phyloP scores from a whole-genome alignment of 1,140 invertebrate species.

The Drosophila sulfurigaster region DNA sequence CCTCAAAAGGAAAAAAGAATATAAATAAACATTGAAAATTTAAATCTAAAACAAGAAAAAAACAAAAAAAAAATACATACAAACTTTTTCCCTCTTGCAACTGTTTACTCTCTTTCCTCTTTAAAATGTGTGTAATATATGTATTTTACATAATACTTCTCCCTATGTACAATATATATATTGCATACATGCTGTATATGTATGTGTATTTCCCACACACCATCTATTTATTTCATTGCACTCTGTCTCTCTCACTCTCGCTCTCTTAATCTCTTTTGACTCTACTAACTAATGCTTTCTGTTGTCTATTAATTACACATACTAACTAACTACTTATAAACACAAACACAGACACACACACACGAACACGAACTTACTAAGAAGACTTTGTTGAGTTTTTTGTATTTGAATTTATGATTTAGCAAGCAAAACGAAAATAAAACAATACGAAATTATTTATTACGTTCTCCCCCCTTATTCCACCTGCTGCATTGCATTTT shows the following conservation, averaged over 20 bases:
- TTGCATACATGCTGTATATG: slow-evolving; percentile 74
- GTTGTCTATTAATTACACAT: slow-evolving; percentile 15
- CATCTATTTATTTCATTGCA: slow-evolving; percentile 27
- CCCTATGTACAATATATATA: slow-evolving; percentile 73
- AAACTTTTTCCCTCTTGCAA: slow-evolving; percentile 75
- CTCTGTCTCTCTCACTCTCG: slow-evolving; percentile 19
- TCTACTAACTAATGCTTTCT: slow-evolving; percentile 25
- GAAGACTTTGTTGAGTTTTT: slow-evolving; percentile 24
- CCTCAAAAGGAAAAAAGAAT: slow-evolving; percentile 19
- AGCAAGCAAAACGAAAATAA: background rate
- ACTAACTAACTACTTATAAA: slow-evolving; percentile 18
- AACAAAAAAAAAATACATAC: slow-evolving; percentile 38
- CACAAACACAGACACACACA: background rate
- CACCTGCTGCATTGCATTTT: slow-evolving; percentile 44
- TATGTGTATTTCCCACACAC: slow-evolving; percentile 76
- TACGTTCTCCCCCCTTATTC: background rate
- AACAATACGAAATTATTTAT: slow-evolving; percentile 2
- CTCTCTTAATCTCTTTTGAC: slow-evolving; percentile 1
- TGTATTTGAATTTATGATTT: slow-evolving; percentile 20
- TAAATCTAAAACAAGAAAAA: slow-evolving; percentile 30
- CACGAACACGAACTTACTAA: slow-evolving; percentile 17
- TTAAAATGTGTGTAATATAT: slow-evolving; percentile 65
- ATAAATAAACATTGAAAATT: slow-evolving; percentile 23
- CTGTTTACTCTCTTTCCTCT: slow-evolving; percentile 64
- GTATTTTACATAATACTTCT: slow-evolving; percentile 59